phyloP scores from a whole-genome alignment of 2,113 vertebrate species.

The Alethe castanea region DNA sequence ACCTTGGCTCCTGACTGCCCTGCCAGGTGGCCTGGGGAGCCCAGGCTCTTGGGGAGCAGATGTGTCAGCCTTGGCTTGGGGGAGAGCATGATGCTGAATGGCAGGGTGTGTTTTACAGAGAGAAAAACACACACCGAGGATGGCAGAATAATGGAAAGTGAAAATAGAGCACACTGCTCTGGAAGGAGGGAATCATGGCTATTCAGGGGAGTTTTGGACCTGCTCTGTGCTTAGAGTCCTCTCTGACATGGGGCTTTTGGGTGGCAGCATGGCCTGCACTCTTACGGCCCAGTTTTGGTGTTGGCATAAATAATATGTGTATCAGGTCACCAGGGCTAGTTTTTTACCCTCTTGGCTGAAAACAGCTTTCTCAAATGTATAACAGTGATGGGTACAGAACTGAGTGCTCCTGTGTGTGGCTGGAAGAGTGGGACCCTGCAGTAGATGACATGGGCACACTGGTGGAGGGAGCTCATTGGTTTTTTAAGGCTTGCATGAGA shows the following conservation, averaged over 20 bases:
- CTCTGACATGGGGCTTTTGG: background rate
- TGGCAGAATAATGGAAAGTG: background rate
- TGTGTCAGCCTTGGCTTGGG: fast-evolving
- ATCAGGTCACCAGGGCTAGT: background rate
- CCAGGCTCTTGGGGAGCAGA: background rate
- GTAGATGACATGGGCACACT: background rate
- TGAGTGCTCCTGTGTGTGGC: background rate
- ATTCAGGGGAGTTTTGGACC: background rate
- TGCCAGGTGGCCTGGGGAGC: background rate
- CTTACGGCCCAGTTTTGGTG: background rate
- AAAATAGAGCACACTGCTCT: background rate
- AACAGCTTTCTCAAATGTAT: background rate
- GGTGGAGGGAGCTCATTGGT: background rate
- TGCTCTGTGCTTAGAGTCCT: background rate
- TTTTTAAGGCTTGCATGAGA: background rate
- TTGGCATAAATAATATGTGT: background rate
- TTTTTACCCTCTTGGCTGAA: background rate
- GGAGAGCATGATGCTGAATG: background rate
- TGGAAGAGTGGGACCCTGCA: background rate
- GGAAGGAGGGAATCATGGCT: background rate
- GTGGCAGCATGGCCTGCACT: background rate
- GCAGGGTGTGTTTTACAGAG: background rate
- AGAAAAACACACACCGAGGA: background rate
- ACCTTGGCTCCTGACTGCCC: background rate
- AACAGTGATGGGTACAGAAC: background rate